Percentiles rank a stretch among this genome's conserved stretches.
Evolutionary conservation across 2,797 vertebrate species (phyloP).

Genomic region (Glossophaga mutica): DNA sequence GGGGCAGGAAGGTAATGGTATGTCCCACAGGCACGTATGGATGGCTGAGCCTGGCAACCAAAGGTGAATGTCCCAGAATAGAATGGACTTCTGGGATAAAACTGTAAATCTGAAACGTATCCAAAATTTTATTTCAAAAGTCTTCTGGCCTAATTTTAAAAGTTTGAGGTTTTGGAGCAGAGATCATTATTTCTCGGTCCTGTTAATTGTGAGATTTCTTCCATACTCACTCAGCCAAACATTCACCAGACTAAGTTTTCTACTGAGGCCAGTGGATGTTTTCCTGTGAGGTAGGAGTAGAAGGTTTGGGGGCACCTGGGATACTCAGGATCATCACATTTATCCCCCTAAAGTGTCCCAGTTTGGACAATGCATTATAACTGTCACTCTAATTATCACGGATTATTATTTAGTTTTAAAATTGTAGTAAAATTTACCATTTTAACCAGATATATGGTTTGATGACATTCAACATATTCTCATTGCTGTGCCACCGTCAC

Average conservation of each 20-base stretch:
- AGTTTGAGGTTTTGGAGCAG: not conserved
- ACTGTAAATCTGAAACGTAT: not conserved
- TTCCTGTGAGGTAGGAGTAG: no score
- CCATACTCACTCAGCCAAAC: not conserved
- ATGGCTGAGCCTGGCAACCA: not conserved
- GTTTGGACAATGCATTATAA: no score
- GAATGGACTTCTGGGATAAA: not conserved
- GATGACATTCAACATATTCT: no score
- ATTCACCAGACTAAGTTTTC: not conserved
- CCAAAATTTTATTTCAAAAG: not conserved
- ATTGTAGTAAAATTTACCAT: no score
- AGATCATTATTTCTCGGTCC: not conserved
- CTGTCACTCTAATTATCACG: not conserved
- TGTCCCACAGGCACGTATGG: rapidly evolving
- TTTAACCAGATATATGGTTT: no score
- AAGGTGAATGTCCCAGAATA: not conserved
- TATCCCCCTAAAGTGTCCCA: no score
- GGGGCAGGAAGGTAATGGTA: not conserved
- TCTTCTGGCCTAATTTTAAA: not conserved
- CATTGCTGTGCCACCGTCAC: no score
- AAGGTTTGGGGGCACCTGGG: no score
- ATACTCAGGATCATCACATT: no score
- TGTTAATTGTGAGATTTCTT: not conserved
- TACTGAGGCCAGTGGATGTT: not conserved
- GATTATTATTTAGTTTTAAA: not conserved